Base-by-base conservation (phyloP, 2,888 invertebrate species). In the Synergus itoensis region DNA sequence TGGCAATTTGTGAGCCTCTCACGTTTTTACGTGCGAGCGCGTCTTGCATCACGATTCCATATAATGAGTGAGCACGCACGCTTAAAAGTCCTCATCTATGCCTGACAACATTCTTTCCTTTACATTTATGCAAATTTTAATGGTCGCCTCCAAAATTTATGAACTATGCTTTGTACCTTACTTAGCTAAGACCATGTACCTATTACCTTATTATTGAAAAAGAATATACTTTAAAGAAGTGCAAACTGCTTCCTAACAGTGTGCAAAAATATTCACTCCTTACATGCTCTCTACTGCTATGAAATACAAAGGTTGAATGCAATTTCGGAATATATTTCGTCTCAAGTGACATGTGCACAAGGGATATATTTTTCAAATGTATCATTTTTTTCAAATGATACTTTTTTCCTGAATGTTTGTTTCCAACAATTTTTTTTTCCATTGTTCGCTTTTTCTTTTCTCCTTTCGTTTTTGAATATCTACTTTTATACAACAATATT, bases 31-130 rank as follows among this genome's bases (percentile, higher is more conserved):
- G 88, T 88, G 85, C 80, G 83, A 80, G 84, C 85, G 86, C 86
- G 84, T 86, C 86, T 82, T 84, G 88, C 87, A 89, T 90, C 86
- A 87, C 87, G 88, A 89, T 89, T 86, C 86, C 84, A 84, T 82
- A 86, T 91, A 90, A 91, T 90, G 89, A 90, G 89, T 90, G 90
- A 88, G 87, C 87, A 89, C 87, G 87, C 88, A 87, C 86, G 86
- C 85, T 85, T 86, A 83, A 85, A 82, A 76, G 75, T 67, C 65
- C 82, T 67, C 81, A 84, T 85, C 83, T 83, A 76, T 28, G 75
- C 43, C 80, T 81, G 82, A 82, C 78, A 83, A 69, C 75, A 77
- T 79, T 79, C 77, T 77, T 73, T 81, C 78, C 78, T 77, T 77
- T 82, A 84, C 83, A 83, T 87, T 88, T 87, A 88, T 88, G 87